Evolutionary conservation across 2,797 vertebrate genomes (phyloP), one percentile per base, ranked within the genome.

Genomic region (Sebastes vulpes): DNA sequence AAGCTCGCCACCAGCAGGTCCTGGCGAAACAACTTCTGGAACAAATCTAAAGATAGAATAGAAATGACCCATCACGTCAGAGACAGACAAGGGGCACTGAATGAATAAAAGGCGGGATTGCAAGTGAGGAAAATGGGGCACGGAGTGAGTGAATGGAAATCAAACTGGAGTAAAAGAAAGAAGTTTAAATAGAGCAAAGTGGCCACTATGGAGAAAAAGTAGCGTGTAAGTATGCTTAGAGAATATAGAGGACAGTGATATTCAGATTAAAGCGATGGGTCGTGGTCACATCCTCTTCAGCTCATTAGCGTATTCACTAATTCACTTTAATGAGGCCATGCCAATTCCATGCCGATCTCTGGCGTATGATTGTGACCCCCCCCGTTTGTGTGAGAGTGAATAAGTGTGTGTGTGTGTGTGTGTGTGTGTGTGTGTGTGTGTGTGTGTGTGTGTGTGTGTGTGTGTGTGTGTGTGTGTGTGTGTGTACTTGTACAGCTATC

Each of bases 11-110:
- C 98, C 42, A 99, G 91, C 85, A 99, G 96, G 94, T 99, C 98
- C 86, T 99, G 98, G 63, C 98, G 94, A 94, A 99, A 99, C 75
- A 99, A 95, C 95, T 99, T 99, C 96, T 99, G 98, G 94, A 99
- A 99, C 26, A 99, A 96, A 92, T 99, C 98, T 99, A 82, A 70
- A 87, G 81, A 65, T 14, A 53, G 8, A 81, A 16, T 0, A 64
- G 16, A 64, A 23, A 53, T 65, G 0, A 77, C 58, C 23, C 46
- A 32, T 72, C 66, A 72, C 2, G 6, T 21, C 8, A 25, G n/a
- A 69, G 58, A 48, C 26, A 53, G 60, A 77, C 61, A 16, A 65
- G 28, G 63, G 69, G n/a, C 20, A 20, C 2, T 1, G 3, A 29
- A 32, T 7, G 14, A 74, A 50, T 29, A 16, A 35, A 48, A 69